These are phyloP conservation scores for Anguilla pacifica DNA, from an alignment of 2,797 vertebrate species.

Conservation along the genomic window DNA sequence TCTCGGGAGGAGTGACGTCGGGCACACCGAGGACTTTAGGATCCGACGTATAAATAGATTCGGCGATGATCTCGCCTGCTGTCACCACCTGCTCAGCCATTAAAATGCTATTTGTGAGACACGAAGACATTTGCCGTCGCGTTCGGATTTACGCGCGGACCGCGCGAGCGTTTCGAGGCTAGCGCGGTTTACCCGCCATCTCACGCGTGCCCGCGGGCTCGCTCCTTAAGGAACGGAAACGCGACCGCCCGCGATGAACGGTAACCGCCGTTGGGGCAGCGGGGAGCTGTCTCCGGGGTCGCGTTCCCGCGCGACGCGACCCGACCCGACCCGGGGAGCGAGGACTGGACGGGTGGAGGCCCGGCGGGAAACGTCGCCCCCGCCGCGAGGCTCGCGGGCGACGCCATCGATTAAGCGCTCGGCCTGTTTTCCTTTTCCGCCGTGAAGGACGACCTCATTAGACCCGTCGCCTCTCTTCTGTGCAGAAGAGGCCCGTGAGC, in stretches of 20 bases:
- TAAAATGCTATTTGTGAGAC: slow-evolving; percentile 45
- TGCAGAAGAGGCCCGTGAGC: slow-evolving; percentile 43
- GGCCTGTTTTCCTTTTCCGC: slow-evolving; percentile 45
- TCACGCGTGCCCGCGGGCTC: background rate
- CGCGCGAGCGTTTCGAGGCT: slow-evolving; percentile 44
- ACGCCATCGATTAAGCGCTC: slow-evolving; percentile 64
- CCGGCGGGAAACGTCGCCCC: slow-evolving; percentile 40
- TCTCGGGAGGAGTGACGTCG: background rate
- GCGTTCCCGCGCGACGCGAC: too few species aligned
- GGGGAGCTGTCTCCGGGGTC: background rate
- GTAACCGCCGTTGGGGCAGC: too few species aligned
- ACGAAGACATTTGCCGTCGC: slow-evolving; percentile 55
- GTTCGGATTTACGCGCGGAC: background rate
- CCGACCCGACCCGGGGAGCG: background rate
- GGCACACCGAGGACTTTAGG: slow-evolving; percentile 29
- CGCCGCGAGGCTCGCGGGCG: slow-evolving; percentile 1
- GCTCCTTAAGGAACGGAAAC: background rate
- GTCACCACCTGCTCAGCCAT: slow-evolving; percentile 70
- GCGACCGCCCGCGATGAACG: too few species aligned
- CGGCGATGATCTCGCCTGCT: slow-evolving; percentile 67
- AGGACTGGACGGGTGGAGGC: background rate
- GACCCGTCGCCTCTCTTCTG: slow-evolving; percentile 29
- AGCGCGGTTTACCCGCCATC: slow-evolving; percentile 32
- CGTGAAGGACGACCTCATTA: slow-evolving; percentile 73
- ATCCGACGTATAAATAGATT: slow-evolving; percentile 70